phyloP scores from a whole-genome alignment of 2,797 vertebrate species.

The Naso thynnoides region DNA sequence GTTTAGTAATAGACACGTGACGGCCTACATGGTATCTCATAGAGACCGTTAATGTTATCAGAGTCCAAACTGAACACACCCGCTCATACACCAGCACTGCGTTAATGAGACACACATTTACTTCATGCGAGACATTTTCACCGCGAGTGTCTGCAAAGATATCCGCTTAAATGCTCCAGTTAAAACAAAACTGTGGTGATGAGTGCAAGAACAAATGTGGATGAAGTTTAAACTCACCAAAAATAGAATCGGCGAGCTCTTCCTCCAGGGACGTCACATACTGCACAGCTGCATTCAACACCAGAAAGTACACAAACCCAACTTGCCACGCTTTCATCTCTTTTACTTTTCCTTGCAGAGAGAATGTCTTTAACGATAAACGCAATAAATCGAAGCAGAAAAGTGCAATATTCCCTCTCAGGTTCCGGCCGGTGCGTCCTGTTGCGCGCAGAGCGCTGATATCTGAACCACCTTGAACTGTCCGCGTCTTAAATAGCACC shows the following conservation, averaged over 20 bases:
- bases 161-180: accelerated
- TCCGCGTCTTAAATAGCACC: conserved; percentile 81
- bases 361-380: background rate
- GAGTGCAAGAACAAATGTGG: background rate
- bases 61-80: conserved; percentile 9
- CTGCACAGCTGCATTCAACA: conserved; percentile 72
- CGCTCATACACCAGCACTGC: background rate
- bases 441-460: conserved; percentile 58
- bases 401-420: background rate
- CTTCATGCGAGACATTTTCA: accelerated
- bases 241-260: conserved; percentile 70
- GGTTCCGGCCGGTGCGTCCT: conserved; percentile 48
- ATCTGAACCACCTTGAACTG: conserved; percentile 75
- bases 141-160: background rate
- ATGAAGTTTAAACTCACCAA: conserved; percentile 77
- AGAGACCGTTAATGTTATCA: background rate
- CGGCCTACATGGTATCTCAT: background rate
- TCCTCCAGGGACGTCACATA: conserved; percentile 77
- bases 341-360: conserved; percentile 47
- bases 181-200: background rate
- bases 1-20: conserved; percentile 46
- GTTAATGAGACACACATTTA: background rate
- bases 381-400: background rate
- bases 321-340: conserved; percentile 78
- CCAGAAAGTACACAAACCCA: conserved; percentile 69